These are phyloP conservation scores for Athalia rosae DNA, from an alignment of 2,888 invertebrate species.

Conservation along the genomic window DNA sequence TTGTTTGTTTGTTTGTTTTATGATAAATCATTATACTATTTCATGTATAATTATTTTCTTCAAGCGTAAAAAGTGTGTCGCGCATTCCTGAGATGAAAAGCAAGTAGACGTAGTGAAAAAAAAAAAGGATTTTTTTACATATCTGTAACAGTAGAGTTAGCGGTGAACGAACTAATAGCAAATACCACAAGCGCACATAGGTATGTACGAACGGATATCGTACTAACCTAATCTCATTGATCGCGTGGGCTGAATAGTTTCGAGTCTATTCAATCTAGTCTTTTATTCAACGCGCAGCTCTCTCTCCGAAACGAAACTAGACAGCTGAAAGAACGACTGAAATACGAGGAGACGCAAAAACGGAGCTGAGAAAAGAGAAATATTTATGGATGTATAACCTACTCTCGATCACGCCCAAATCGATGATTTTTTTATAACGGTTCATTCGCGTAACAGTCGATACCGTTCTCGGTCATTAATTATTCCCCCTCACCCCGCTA, in stretches of 20 bases:
- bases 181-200: no score
- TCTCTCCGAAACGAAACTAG: neutral
- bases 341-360: neutral
- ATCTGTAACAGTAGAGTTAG: neutral
- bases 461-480: neutral
- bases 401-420: no score
- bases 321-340: neutral
- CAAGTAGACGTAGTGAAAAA: no score
- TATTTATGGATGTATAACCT: no score
- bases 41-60: neutral
- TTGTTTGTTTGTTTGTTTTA: neutral
- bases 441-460: neutral
- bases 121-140: no score
- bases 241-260: conserved; percentile 34
- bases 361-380: no score
- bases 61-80: conserved; percentile 31
- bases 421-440: no score
- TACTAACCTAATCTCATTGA: neutral
- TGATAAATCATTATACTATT: neutral
- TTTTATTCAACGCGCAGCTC: no score
- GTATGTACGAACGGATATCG: neutral
- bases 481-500: no score
- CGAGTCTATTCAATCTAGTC: neutral
- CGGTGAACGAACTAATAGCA: conserved; percentile 37
- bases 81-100: conserved; percentile 1